Base-by-base conservation (phyloP, 1,140 invertebrate genomes). In the Limonius californicus region DNA sequence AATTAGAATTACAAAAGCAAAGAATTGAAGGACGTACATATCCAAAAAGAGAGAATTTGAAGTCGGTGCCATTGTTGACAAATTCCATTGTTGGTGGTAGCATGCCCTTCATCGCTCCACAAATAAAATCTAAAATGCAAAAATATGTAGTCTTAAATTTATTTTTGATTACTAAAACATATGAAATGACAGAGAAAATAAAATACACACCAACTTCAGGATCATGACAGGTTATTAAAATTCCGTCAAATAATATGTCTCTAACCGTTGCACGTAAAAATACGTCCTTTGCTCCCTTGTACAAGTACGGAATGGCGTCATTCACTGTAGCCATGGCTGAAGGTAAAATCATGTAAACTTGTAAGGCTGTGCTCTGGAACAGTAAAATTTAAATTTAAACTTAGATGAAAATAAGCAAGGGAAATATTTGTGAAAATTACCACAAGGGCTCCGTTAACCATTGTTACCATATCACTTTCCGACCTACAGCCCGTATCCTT, bases 191-290 rank as follows among this genome's bases (percentile, higher is more conserved):
- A n/a, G n/a, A n/a, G n/a, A n/a, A n/a, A n/a, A n/a, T n/a, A n/a
- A 15, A 15, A 8, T 45, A 45, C 74, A 77, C 68, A 82, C 80
- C 75, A 27, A 81, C 68, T 56, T 79, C 75, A 18, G 77, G 76
- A 1, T 77, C 75, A 7, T 72, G 70, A 54, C 84, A 86, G 62
- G 79, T 80, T 7, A 86, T 74, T 54, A 72, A 75, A 20, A 84
- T 70, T 9, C 84, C 84, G 59, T 83, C 81, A 64, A 84, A 86
- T 20, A 85, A 73, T 7, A 85, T 68, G 43, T 84, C 79, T 15
- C 68, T 77, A 0, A 78, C 81, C 53, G 78, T 80, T 0, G 78
- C 77, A 12, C 70, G 78, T 18, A 83, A 27, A 71, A 85, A 85
- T 0, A 82, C 69, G 55, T 79, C 77, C 1, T 70, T 77, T 0